phyloP scores from a whole-genome alignment of 2,888 invertebrate species.

The Drosophila emarginata region DNA sequence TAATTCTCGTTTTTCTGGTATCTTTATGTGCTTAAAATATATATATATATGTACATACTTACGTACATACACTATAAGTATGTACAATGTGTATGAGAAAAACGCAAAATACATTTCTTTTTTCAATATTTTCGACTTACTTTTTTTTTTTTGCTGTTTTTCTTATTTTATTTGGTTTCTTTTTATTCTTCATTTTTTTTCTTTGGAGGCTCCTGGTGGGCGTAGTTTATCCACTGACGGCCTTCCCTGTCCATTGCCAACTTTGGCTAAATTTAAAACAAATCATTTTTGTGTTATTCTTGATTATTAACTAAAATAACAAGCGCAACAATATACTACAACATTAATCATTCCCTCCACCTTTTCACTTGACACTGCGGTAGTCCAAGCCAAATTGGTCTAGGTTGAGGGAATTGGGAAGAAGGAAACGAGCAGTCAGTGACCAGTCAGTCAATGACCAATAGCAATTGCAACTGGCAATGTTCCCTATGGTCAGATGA shows the following conservation, averaged over 20 bases:
- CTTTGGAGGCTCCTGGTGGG: constrained; percentile 14
- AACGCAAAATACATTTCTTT: constrained; percentile 19
- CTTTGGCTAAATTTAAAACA: constrained; percentile 19
- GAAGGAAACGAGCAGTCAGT: neutral
- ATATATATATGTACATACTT: neutral
- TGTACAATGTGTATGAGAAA: neutral
- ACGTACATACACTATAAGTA: neutral
- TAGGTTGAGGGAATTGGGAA: constrained; percentile 35
- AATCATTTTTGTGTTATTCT: neutral
- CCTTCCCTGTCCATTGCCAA: constrained; percentile 5
- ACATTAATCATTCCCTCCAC: constrained; percentile 7
- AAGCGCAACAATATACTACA: neutral
- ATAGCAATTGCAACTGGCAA: constrained; percentile 48
- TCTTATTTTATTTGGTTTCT: neutral
- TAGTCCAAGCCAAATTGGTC: constrained; percentile 62
- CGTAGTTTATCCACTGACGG: neutral
- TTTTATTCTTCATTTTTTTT: neutral
- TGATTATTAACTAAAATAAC: neutral
- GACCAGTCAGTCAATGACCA: constrained; percentile 41
- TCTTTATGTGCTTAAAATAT: constrained; percentile 62
- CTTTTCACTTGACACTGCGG: constrained; percentile 34
- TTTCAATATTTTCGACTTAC: constrained; percentile 25
- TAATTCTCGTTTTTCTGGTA: constrained; percentile 54
- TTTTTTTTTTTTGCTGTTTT: constrained; percentile 1
- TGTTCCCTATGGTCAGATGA: constrained; percentile 70